phyloP scores from a whole-genome alignment of 2,888 invertebrate genomes.

The Antitype chi region DNA sequence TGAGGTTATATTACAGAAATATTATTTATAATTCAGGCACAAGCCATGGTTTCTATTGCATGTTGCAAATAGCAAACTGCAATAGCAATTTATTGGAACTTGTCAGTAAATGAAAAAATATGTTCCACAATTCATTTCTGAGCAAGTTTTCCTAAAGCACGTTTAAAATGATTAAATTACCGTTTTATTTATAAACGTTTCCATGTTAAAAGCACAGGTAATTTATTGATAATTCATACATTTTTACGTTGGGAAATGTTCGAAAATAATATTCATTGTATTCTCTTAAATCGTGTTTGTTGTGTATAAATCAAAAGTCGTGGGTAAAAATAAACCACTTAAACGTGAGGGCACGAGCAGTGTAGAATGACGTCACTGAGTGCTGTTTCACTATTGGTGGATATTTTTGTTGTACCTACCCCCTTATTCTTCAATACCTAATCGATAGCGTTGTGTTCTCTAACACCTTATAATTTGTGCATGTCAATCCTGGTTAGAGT shows the following conservation, averaged over 20 bases:
- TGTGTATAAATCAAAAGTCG: conserved; percentile 49
- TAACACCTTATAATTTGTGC: conserved; percentile 36
- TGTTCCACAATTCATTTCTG: conserved; percentile 26
- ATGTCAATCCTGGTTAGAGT: not conserved
- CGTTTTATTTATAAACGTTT: conserved; percentile 36
- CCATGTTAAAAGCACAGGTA: conserved; percentile 37
- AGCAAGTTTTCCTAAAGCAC: conserved; percentile 52
- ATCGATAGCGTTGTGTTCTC: conserved; percentile 22
- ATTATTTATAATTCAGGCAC: conserved; percentile 40
- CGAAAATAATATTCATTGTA: conserved; percentile 23
- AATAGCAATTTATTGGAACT: conserved; percentile 52
- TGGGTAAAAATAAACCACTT: conserved; percentile 60
- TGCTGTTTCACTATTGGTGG: conserved; percentile 56
- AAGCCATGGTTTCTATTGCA: conserved; percentile 58
- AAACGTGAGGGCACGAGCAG: conserved; percentile 46
- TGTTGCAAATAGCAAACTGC: conserved; percentile 62
- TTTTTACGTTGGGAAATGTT: conserved; percentile 24
- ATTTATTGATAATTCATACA: conserved; percentile 44
- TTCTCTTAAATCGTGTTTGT: conserved; percentile 41
- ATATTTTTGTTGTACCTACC: conserved; percentile 62
- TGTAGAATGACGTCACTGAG: conserved; percentile 60
- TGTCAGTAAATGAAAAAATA: conserved; percentile 61
- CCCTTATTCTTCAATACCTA: conserved; percentile 46
- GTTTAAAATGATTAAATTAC: conserved; percentile 40
- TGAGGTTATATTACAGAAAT: conserved; percentile 44